Evolutionary conservation across 92 coral and sea anemone genomes (phyloP), one percentile per base, ranked within the genome.

Genomic region (Porites cylindrica): DNA sequence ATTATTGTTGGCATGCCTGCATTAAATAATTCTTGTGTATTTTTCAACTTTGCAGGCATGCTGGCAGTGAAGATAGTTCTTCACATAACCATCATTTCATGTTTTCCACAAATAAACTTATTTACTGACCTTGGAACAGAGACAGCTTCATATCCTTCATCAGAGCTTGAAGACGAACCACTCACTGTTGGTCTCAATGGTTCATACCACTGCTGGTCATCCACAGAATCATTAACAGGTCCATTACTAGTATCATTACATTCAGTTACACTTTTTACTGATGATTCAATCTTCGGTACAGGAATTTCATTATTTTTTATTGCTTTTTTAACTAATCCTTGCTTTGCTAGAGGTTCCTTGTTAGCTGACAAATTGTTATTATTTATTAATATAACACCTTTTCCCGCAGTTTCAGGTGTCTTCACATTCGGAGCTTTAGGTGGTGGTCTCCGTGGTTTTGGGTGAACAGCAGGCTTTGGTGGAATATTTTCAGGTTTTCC

Each of bases 391-490:
- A 38, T 59, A 67, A 38, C 71, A 24, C 12, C 18, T 0, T 64
- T 58, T 0, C 58, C n/a, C 6, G 8, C 19, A 17, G 69, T 38
- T 14, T 64, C 47, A 6, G 17, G n/a, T 51, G 66, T 54, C 60
- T 75, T 85, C 58, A 18, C 51, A 66, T 53, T 67, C 18, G 89
- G 89, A 26, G 89, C 82, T 66, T 67, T 69, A 14, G 91, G 91
- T 10, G 84, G 87, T 62, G 83, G 68, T 50, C 91, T 64, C 6
- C 84, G 61, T 62, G 95, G 95, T 60, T 89, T 92, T 75, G 95
- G 90, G 16, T 81, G 93, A n/a, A 92, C 2, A 12, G 78, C 72
- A 56, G 95, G 95, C 66, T 92, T 92, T 24, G 90, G 90, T 16
- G 89, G 51, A 18, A 26, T 24, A 1, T 12, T 76, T 8, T 52